These are phyloP conservation scores for Acropternis orthonyx DNA, from an alignment of 2,797 vertebrate genomes.

Conservation along the genomic window DNA sequence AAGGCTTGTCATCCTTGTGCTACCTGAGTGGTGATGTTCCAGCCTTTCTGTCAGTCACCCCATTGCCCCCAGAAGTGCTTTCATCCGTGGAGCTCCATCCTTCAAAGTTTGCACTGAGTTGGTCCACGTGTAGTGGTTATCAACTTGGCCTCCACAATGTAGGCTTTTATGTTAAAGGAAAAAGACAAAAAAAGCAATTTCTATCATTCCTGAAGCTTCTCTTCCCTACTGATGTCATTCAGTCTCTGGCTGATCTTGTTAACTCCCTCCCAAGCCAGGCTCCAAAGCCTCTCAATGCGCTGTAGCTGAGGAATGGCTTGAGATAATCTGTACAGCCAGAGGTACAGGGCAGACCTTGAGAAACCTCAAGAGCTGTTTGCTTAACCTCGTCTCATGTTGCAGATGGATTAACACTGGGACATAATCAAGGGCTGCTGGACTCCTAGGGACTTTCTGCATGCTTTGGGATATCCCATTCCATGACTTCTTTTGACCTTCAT, in stretches of 20 bases:
- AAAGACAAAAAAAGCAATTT: neutral
- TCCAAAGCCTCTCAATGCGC: neutral
- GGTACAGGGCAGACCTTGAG: neutral
- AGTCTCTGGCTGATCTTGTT: neutral
- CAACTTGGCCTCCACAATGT: neutral
- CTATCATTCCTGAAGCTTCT: neutral
- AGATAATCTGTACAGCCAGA: neutral
- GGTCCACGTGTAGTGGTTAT: neutral
- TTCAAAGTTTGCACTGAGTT: neutral
- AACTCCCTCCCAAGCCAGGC: neutral
- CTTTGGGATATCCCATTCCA: neutral
- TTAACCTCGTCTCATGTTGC: neutral
- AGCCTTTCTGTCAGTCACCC: neutral
- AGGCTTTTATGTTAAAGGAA: neutral
- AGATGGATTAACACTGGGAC: neutral
- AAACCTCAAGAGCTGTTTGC: neutral
- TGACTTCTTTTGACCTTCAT: too few relatives aligned
- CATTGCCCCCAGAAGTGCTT: neutral
- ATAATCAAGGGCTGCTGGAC: neutral
- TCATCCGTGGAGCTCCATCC: neutral
- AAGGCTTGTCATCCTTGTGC: neutral
- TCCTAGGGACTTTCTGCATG: neutral
- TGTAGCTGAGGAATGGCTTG: neutral
- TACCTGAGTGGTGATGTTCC: neutral
- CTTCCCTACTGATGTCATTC: neutral